phyloP scores from a whole-genome alignment of 2,797 vertebrate species.

The Pseudopleuronectes americanus region DNA sequence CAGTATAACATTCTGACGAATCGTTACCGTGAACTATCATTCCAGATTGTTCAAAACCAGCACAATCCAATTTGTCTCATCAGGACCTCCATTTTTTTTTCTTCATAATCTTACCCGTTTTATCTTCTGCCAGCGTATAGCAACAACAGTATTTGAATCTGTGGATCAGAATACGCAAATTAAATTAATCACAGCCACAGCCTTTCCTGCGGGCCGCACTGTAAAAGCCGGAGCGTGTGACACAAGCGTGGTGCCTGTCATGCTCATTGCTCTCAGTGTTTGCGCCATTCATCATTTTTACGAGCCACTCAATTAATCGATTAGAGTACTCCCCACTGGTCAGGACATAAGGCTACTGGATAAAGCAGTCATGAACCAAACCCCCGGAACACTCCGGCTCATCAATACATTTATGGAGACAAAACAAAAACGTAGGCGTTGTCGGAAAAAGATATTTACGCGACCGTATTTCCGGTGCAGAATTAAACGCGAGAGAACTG shows the following conservation, averaged over 20 bases:
- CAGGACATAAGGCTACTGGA: conserved; percentile 87
- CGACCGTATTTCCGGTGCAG: not conserved
- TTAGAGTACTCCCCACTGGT: conserved; percentile 91
- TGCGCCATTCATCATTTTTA: conserved; percentile 91
- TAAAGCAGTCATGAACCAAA: conserved; percentile 88
- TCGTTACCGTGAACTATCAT: not conserved
- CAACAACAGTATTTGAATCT: conserved; percentile 31
- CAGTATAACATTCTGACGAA: not conserved
- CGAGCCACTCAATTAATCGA: conserved; percentile 91
- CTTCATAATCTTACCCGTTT: conserved; percentile 18
- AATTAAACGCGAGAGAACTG: not conserved
- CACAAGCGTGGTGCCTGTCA: conserved; percentile 67
- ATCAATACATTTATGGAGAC: conserved; percentile 73
- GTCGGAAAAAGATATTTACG: conserved; percentile 4
- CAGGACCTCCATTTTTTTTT: not conserved
- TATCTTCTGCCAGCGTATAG: conserved; percentile 33
- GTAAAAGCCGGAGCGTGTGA: conserved; percentile 42
- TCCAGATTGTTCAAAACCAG: conserved; percentile 2
- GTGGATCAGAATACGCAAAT: conserved; percentile 29
- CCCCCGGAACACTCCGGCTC: conserved; percentile 79
- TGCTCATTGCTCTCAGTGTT: conserved; percentile 82
- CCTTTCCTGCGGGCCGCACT: conserved; percentile 19
- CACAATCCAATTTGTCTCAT: not conserved
- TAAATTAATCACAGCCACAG: conserved; percentile 40
- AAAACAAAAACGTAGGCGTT: conserved; percentile 14